Base-by-base conservation (phyloP, 2,113 vertebrate species). In the Lucifuga dentata region DNA sequence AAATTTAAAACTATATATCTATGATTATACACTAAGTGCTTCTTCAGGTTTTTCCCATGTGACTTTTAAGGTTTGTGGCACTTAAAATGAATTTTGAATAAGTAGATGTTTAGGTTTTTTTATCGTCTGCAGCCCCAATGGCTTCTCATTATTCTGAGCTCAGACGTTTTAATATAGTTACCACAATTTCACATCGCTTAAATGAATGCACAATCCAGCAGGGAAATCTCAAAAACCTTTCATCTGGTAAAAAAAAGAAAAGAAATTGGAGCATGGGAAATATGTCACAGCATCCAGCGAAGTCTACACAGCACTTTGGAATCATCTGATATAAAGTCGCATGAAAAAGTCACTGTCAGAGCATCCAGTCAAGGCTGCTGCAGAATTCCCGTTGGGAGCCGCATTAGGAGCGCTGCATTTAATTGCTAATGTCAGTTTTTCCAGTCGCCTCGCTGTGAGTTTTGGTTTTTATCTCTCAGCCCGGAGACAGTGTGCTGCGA, bases 351-450 rank as follows among this genome's bases (percentile, higher is more conserved):
- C 57, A 36, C 58, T 78, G 24, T 45, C 60, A 5, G 38, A 80
- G 58, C 76, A 75, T 80, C 43, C 44, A 32, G 57, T 26, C 58
- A 61, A 65, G 51, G 55, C 68, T 64, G 76, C 59, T 84, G 60
- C 59, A 36, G 65, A 57, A 57, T 9, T 33, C 59, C 72, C 80
- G 48, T 0, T 8, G 55, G 66, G 67, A 63, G 67, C 11, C 21
- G 23, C 66, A 64, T 76, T 60, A 69, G 73, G 59, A 72, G 49
- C 46, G 21, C 68, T 79, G 56, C 68, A 83, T 89, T 86, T 87
- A 87, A 90, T 87, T 88, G 86, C 84, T 73, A 80, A 89, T 87
- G 87, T 84, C 81, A 84, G 73, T 83, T 89, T 79, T 87, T 68
- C 71, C 83, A n/a, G 82, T 80, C 80, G 55, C 67, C 75, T 76